A percentile compares a stretch with the other conserved stretches of the same genome.
Conservation (phyloP, 2,888 invertebrate genomes). For the Apamea anceps region DNA sequence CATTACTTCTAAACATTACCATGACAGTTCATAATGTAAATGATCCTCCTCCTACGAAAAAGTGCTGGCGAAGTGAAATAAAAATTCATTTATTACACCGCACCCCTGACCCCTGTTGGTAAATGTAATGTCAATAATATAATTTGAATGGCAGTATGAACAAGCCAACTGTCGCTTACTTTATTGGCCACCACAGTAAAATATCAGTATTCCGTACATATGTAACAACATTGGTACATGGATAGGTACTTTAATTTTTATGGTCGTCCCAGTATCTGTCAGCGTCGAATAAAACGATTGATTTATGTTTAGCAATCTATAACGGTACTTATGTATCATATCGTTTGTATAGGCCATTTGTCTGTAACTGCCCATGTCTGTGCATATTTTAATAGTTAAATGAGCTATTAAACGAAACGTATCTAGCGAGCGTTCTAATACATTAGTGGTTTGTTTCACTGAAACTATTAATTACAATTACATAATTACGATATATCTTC, state of each 20-base stretch:
- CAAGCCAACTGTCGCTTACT: conserved; percentile 60
- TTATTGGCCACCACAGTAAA: conserved; percentile 45
- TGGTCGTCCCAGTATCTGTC: conserved; percentile 23
- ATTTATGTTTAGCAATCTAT: conserved; percentile 48
- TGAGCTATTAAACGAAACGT: conserved; percentile 9
- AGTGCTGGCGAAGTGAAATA: conserved; percentile 44
- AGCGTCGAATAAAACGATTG: conserved; percentile 41
- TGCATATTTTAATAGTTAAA: conserved; percentile 41
- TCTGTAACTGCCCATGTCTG: conserved; percentile 41
- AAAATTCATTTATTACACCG: conserved; percentile 56
- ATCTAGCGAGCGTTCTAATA: conserved; percentile 13
- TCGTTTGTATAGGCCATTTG: conserved; percentile 60
- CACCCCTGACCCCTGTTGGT: conserved; percentile 59
- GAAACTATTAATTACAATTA: conserved; percentile 42
- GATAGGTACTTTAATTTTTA: conserved; percentile 56
- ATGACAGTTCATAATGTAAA: conserved; percentile 45
- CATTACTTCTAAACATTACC: conserved; percentile 46
- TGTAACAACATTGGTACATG: conserved; percentile 21
- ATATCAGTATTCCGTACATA: conserved; percentile 28
- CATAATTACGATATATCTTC: conserved; percentile 35
- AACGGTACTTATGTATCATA: conserved; percentile 38
- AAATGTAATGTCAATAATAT: conserved; percentile 64
- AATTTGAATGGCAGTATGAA: conserved; percentile 61
- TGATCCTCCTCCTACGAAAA: conserved; percentile 41
- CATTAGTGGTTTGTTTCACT: conserved; percentile 15